Evolutionary conservation across 2,113 vertebrate genomes (phyloP).

Genomic region (Rostratula benghalensis): DNA sequence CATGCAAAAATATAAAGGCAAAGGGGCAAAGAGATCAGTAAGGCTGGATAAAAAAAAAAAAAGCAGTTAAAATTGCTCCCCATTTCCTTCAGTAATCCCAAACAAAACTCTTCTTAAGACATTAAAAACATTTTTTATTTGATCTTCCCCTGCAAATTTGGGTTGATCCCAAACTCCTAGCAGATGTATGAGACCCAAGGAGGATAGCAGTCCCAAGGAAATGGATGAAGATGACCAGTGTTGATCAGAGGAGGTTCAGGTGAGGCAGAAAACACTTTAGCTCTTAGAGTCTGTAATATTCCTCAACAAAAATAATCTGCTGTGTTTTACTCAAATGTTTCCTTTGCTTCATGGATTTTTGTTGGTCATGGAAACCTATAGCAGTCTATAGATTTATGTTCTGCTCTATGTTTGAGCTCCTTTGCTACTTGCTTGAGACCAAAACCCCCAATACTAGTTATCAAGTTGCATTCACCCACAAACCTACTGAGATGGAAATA

Average conservation of each 20-base stretch:
- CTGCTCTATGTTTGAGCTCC: neutral
- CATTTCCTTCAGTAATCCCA: neutral
- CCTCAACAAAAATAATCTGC: neutral
- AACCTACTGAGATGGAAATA: neutral
- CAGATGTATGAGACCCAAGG: neutral
- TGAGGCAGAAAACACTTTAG: neutral
- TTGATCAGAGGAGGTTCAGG: neutral
- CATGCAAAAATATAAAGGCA: neutral
- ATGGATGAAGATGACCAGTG: neutral
- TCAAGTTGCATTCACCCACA: neutral
- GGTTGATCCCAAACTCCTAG: neutral
- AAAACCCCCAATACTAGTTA: neutral
- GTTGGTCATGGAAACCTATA: neutral
- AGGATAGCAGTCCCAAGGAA: neutral
- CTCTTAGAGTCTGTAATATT: neutral
- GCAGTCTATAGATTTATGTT: neutral
- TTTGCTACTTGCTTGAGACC: neutral
- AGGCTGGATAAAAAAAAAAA: neutral
- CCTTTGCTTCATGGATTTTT: neutral
- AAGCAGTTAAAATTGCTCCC: rapidly evolving
- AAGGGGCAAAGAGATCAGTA: neutral
- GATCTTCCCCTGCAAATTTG: neutral
- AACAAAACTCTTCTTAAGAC: neutral
- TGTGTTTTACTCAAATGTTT: neutral
- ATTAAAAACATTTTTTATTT: neutral